Evolutionary conservation across 1,140 invertebrate genomes (phyloP).

Genomic region (Atta cephalotes): DNA sequence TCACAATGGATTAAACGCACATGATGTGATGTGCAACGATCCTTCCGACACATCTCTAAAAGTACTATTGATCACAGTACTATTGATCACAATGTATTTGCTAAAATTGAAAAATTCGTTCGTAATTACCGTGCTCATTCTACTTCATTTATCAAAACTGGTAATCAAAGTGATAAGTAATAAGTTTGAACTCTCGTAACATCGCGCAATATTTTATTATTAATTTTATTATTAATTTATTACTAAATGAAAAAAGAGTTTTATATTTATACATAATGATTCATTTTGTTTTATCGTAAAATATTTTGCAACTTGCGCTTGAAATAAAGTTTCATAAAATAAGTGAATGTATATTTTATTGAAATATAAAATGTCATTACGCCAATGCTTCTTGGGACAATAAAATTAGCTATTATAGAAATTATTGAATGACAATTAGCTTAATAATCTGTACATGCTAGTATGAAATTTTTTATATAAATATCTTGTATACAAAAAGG

Average conservation of each 20-base stretch:
- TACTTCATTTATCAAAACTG: background rate
- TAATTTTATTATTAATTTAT: too few relatives aligned
- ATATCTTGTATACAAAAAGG: background rate
- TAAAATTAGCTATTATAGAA: background rate
- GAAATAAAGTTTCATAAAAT: background rate
- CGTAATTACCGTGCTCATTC: background rate
- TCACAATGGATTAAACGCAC: background rate
- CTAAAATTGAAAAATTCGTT: constrained; percentile 20
- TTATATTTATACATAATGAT: background rate
- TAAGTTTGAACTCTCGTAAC: background rate
- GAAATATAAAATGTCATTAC: background rate
- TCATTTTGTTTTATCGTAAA: constrained; percentile 1
- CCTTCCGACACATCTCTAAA: background rate
- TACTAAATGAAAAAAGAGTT: background rate
- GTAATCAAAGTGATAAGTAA: background rate
- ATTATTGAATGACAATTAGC: background rate
- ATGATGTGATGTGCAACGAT: background rate
- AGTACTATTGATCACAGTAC: constrained; percentile 1
- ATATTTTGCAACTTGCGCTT: background rate
- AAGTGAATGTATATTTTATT: background rate
- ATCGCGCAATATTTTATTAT: background rate
- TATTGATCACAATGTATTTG: background rate
- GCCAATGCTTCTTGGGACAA: background rate
- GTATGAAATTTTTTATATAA: background rate
- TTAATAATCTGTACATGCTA: background rate